These are phyloP conservation scores for Bradynema listronoti DNA, from an alignment of 1,140 invertebrate genomes.

Conservation along the genomic window DNA sequence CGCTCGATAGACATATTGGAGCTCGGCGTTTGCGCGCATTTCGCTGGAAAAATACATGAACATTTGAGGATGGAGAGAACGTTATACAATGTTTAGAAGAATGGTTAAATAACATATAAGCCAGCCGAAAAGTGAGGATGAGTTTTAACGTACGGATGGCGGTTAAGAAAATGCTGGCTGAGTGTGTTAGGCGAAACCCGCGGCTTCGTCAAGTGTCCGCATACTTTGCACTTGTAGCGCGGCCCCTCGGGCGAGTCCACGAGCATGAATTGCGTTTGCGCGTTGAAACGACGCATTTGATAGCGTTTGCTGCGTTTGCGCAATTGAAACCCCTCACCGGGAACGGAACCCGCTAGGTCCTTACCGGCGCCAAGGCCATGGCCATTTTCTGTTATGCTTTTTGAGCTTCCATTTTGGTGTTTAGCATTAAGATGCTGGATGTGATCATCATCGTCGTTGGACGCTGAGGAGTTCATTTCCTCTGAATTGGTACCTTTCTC, in stretches of 20 bases:
- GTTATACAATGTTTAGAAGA: not conserved
- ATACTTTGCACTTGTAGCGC: slow-evolving; percentile 4
- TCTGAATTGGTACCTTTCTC: no score
- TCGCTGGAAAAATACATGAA: not conserved
- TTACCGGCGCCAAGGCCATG: not conserved
- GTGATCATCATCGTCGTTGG: no score
- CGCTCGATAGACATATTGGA: no score
- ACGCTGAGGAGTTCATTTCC: no score
- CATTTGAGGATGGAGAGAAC: not conserved
- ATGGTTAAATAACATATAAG: not conserved
- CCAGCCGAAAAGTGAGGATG: not conserved
- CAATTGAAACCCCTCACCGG: not conserved
- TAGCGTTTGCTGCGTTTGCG: not conserved
- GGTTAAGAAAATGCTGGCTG: slow-evolving; percentile 6
- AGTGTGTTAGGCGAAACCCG: not conserved
- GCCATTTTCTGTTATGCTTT: not conserved
- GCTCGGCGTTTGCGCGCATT: no score
- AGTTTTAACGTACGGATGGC: not conserved
- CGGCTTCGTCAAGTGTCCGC: slow-evolving; percentile 2
- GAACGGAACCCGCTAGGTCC: not conserved
- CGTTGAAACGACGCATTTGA: not conserved
- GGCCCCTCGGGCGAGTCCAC: not conserved
- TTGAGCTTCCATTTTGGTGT: not conserved
- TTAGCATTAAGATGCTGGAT: no score
- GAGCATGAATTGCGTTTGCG: not conserved